Evolutionary conservation across 1,140 invertebrate genomes (phyloP).

Genomic region (Platyscapa corneri): DNA sequence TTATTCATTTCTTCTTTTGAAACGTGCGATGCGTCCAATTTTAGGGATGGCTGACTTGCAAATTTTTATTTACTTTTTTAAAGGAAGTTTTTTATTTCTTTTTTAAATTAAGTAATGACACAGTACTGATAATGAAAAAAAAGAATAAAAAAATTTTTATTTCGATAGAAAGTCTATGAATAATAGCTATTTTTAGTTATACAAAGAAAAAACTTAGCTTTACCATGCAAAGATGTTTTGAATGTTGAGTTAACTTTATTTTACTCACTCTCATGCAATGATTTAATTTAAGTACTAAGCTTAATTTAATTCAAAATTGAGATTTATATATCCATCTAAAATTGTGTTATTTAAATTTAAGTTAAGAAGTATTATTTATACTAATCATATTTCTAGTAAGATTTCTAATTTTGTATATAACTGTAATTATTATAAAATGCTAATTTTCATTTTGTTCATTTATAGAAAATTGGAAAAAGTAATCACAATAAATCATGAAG

Average conservation of each 20-base stretch:
- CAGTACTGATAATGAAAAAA: not conserved
- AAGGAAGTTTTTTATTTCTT: slow-evolving; percentile 14
- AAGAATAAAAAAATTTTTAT: not conserved
- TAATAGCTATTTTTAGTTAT: slow-evolving; percentile 19
- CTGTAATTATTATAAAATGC: not conserved
- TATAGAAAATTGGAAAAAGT: not conserved
- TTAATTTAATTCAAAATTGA: not conserved
- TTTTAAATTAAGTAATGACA: not conserved
- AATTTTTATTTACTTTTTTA: not conserved
- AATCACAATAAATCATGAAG: slow-evolving; percentile 19
- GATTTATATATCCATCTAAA: not conserved
- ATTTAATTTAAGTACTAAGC: not conserved
- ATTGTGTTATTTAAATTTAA: not conserved
- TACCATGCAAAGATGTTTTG: not conserved
- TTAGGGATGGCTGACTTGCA: not conserved
- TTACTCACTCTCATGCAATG: not conserved
- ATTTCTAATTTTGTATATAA: not conserved
- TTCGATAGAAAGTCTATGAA: not conserved
- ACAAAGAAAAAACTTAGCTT: not conserved
- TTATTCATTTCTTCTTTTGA: not conserved
- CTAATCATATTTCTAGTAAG: too few species aligned
- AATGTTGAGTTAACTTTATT: not conserved
- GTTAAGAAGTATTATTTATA: not conserved
- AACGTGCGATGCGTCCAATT: too few species aligned
- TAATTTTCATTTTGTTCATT: slow-evolving; percentile 1